phyloP scores from a whole-genome alignment of 1,140 invertebrate genomes.

The Tetraneura akinire region DNA sequence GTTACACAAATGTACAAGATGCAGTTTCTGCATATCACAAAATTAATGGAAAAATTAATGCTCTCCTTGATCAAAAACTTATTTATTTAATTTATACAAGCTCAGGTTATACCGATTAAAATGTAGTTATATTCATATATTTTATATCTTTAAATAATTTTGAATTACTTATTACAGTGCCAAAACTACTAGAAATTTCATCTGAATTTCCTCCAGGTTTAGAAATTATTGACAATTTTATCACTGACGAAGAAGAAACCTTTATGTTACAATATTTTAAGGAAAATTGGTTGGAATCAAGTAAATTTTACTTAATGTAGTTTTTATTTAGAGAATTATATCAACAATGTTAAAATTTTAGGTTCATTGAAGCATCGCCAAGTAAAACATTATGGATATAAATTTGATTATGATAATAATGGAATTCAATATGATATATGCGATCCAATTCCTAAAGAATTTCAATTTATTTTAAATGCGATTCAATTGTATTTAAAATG shows the following conservation, averaged over 20 bases:
- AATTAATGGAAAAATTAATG: constrained; percentile 62
- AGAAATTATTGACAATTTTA: constrained; percentile 72
- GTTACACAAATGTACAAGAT: constrained; percentile 61
- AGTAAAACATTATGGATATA: constrained; percentile 93
- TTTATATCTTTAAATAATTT: not conserved
- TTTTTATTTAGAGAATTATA: constrained; percentile 15
- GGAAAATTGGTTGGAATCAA: constrained; percentile 19
- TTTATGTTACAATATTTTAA: constrained; percentile 65
- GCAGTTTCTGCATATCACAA: constrained; percentile 62
- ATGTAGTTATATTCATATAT: too few relatives aligned
- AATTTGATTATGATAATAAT: constrained; percentile 89
- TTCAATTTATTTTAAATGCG: constrained; percentile 67
- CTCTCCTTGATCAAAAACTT: constrained; percentile 63
- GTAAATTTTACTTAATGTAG: not conserved
- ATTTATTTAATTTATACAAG: constrained; percentile 69
- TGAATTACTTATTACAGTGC: constrained; percentile 57
- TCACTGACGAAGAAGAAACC: constrained; percentile 72
- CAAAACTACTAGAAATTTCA: constrained; percentile 57
- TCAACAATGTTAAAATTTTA: constrained; percentile 54
- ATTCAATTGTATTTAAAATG: constrained; percentile 51
- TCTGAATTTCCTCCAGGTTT: constrained; percentile 69
- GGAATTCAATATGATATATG: constrained; percentile 72
- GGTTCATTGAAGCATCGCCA: constrained; percentile 76
- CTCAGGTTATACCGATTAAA: constrained; percentile 59
- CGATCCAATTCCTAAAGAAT: constrained; percentile 71